A percentile compares a stretch with the other conserved stretches of the same genome.
phyloP scores from a whole-genome alignment of 2,113 vertebrate species.

The Crotophaga sulcirostris region DNA sequence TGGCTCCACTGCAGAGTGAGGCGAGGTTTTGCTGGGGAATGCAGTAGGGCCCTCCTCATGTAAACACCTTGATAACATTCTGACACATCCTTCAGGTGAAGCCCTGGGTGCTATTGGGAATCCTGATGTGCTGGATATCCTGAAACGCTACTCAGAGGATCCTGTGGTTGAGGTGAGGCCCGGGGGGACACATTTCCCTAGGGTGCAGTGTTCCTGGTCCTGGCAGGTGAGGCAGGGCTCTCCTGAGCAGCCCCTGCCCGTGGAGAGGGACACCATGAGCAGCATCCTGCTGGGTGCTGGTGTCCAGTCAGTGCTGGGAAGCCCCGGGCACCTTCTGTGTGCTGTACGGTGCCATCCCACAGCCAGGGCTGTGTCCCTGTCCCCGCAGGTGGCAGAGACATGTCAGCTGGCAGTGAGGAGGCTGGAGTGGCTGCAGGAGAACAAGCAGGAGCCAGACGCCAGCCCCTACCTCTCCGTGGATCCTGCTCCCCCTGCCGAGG shows the following conservation, averaged over 20 bases:
- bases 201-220: background rate
- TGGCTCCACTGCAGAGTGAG: background rate
- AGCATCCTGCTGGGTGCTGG: background rate
- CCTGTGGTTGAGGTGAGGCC: constrained; percentile 83
- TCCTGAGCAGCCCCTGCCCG: background rate
- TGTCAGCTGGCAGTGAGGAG: constrained; percentile 89
- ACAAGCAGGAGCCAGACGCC: background rate
- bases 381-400: constrained; percentile 88
- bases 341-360: rapidly evolving
- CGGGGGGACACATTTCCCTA: too few relatives aligned
- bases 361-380: rapidly evolving
- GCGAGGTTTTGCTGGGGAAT: background rate
- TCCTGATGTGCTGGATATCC: constrained; percentile 81
- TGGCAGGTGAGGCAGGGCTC: rapidly evolving
- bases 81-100: constrained; percentile 77
- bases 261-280: background rate
- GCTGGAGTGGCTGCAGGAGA: constrained; percentile 86
- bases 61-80: background rate
- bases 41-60: rapidly evolving
- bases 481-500: constrained; percentile 86
- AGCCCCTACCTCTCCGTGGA: constrained; percentile 89
- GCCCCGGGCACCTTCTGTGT: rapidly evolving
- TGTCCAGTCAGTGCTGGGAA: rapidly evolving
- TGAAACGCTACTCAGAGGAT: constrained; percentile 84
- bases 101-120: constrained; percentile 93